phyloP scores from a whole-genome alignment of 1,140 invertebrate genomes.

The Bombus confusus region DNA sequence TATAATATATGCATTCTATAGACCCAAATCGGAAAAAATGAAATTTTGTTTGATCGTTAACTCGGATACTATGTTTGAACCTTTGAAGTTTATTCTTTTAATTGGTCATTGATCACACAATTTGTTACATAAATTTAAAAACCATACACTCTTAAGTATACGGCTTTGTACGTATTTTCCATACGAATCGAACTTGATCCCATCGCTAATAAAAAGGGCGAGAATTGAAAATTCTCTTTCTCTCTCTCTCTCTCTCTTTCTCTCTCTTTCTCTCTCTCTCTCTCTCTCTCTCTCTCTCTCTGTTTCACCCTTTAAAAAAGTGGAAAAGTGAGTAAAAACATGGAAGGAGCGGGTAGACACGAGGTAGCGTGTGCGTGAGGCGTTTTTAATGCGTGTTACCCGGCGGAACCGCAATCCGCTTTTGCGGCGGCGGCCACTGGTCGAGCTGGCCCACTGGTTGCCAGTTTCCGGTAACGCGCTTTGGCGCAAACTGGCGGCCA shows the following conservation, averaged over 20 bases:
- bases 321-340: slow-evolving; percentile 13
- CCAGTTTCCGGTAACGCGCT: slow-evolving; percentile 77
- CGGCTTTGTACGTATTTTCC: background rate
- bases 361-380: slow-evolving; percentile 45
- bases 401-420: slow-evolving; percentile 74
- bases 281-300: background rate
- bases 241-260: slow-evolving; percentile 6
- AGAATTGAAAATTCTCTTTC: background rate
- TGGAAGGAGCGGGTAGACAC: background rate
- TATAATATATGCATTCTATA: too few species aligned
- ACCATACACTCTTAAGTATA: background rate
- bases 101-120: too few species aligned
- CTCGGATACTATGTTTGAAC: too few species aligned
- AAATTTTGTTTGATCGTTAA: too few species aligned
- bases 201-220: background rate
- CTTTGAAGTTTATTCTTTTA: too few species aligned
- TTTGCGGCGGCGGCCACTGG: slow-evolving; percentile 74
- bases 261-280: background rate
- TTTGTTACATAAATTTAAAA: too few species aligned
- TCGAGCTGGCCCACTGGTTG: slow-evolving; percentile 67
- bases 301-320: slow-evolving; percentile 14
- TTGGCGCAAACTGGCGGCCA: slow-evolving; percentile 71
- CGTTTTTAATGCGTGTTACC: slow-evolving; percentile 70
- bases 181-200: background rate
- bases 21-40: too few species aligned